Percentiles rank a stretch among this genome's conserved stretches.
phyloP scores from a whole-genome alignment of 2,113 vertebrate genomes.

The Syngnathus floridae region DNA sequence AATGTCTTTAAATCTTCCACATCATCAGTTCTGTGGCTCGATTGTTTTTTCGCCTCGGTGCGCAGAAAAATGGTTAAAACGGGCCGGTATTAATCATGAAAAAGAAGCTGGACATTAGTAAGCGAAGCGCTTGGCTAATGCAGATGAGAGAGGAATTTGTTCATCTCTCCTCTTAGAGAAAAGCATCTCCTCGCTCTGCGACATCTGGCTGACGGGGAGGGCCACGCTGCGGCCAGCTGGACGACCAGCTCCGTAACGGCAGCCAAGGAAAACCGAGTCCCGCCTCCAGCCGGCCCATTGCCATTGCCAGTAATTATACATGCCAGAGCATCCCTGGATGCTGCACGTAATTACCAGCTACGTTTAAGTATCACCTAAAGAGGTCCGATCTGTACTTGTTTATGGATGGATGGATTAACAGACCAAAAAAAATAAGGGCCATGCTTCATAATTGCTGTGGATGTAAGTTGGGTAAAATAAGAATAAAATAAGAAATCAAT shows the following conservation, averaged over 20 bases:
- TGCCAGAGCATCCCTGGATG: conserved; percentile 61
- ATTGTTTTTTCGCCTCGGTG: conserved; percentile 21
- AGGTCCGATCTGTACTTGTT: conserved; percentile 17
- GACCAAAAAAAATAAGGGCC: conserved; percentile 6
- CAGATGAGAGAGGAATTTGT: conserved; percentile 20
- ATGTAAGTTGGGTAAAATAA: too few species aligned
- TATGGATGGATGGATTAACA: conserved; percentile 14
- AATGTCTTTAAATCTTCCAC: conserved; percentile 30
- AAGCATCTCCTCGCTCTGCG: conserved; percentile 28
- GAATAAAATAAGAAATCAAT: too few species aligned
- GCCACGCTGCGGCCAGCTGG: conserved; percentile 48
- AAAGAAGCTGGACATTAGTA: conserved; percentile 17
- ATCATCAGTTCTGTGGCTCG: conserved; percentile 22
- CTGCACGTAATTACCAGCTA: conserved; percentile 61
- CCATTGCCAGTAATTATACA: conserved; percentile 58
- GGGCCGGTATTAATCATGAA: conserved; percentile 25
- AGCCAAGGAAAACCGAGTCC: conserved; percentile 44
- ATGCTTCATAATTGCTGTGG: conserved; percentile 22
- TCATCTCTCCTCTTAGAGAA: conserved; percentile 32
- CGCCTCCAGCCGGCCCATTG: conserved; percentile 53
- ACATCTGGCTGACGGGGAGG: conserved; percentile 46
- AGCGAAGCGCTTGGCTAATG: conserved; percentile 10
- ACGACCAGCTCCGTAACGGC: conserved; percentile 34
- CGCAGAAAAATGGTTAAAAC: conserved; percentile 25
- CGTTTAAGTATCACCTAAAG: conserved; percentile 48